Conservation (phyloP, 2,888 invertebrate species). For the Ornithoptera alexandrae region DNA sequence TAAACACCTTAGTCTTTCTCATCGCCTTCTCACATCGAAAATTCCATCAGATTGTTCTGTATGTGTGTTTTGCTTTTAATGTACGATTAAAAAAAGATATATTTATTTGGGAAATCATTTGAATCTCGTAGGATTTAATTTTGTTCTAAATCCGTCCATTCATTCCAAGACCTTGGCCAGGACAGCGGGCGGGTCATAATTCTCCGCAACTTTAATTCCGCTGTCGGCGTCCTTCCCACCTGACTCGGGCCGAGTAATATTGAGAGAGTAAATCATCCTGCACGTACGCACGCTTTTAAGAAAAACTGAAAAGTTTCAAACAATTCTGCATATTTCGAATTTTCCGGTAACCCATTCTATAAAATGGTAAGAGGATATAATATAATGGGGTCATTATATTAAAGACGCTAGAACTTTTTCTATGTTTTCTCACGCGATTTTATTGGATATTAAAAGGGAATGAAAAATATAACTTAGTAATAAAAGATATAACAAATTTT, state of each 20-base stretch:
- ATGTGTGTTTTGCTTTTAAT: too few species aligned
- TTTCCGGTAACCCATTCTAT: slow-evolving; percentile 16
- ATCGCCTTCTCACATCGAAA: too few species aligned
- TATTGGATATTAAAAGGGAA: too few species aligned
- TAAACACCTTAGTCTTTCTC: too few species aligned
- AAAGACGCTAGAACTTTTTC: too few species aligned
- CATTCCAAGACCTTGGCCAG: slow-evolving; percentile 30
- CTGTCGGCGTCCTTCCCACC: slow-evolving; percentile 55
- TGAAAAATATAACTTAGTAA: too few species aligned
- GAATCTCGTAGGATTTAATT: background rate
- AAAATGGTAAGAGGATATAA: background rate
- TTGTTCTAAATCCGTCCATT: slow-evolving; percentile 19
- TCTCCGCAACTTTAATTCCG: slow-evolving; percentile 63
- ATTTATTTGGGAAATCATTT: too few species aligned
- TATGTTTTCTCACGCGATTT: too few species aligned
- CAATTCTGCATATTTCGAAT: slow-evolving; percentile 24
- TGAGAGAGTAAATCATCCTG: slow-evolving; percentile 62
- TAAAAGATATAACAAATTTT: too few species aligned
- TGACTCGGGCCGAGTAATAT: slow-evolving; percentile 57
- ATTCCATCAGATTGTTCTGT: too few species aligned
- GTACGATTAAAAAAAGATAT: too few species aligned
- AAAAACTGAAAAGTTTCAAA: slow-evolving; percentile 21
- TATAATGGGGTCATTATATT: too few species aligned
- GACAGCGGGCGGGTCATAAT: slow-evolving; percentile 53
- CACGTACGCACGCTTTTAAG: slow-evolving; percentile 27